These are phyloP conservation scores for Anolis apletophallus DNA, from an alignment of 2,797 vertebrate species.

Conservation along the genomic window DNA sequence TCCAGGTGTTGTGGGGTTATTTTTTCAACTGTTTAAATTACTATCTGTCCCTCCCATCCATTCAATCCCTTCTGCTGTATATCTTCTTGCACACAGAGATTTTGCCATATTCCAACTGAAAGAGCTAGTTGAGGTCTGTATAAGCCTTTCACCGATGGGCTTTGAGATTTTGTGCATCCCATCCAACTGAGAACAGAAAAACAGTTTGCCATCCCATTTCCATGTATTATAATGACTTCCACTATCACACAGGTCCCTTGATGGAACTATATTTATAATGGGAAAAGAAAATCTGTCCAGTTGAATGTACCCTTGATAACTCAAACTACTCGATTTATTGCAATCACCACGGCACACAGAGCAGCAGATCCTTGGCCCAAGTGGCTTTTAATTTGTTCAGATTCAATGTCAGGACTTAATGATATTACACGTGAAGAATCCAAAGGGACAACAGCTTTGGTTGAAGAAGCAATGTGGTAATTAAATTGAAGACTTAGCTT, in stretches of 20 bases:
- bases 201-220: not conserved
- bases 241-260: not conserved
- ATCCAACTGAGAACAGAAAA: not conserved
- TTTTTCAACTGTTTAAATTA: not conserved
- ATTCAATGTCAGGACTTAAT: constrained; percentile 28
- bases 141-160: not conserved
- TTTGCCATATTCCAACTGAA: not conserved
- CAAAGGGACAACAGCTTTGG: constrained; percentile 34
- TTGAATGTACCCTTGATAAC: not conserved
- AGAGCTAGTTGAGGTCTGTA: not conserved
- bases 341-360: not conserved
- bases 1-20: not conserved
- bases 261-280: not conserved
- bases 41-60: no score
- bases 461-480: constrained; percentile 40
- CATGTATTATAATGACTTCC: fast-evolving
- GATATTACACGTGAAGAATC: constrained; percentile 41
- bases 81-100: no score
- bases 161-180: not conserved
- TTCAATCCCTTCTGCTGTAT: no score
- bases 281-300: fast-evolving
- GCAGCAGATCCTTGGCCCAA: constrained; percentile 17
- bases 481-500: constrained; percentile 68
- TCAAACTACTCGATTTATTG: constrained; percentile 22
- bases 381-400: constrained; percentile 49